Evolutionary conservation across 2,888 invertebrate species (phyloP).

Genomic region (Dynastes tityus): DNA sequence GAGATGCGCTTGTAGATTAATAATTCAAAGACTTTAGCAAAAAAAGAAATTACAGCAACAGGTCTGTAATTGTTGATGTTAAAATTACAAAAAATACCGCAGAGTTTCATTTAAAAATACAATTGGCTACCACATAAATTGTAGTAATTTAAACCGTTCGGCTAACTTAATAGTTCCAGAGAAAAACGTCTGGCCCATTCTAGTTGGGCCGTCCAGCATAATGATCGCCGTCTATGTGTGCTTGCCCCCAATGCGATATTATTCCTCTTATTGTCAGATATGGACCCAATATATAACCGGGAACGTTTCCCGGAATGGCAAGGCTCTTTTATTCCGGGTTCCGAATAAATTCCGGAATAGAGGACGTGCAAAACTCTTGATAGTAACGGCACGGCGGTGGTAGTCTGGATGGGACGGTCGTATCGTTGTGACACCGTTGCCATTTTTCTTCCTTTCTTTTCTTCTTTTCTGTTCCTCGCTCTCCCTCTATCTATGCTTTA

Average conservation of each 20-base stretch:
- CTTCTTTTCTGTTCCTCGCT: neutral
- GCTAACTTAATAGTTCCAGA: too few species aligned
- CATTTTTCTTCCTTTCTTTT: conserved; percentile 25
- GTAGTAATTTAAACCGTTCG: too few species aligned
- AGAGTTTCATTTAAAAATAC: too few species aligned
- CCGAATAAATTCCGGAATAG: conserved; percentile 61
- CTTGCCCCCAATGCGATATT: conserved; percentile 57
- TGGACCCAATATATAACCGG: conserved; percentile 59
- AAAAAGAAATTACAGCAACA: too few species aligned
- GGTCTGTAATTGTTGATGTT: too few species aligned
- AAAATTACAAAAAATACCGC: too few species aligned
- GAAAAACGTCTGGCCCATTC: too few species aligned
- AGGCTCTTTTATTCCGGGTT: conserved; percentile 61
- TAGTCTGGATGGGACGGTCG: conserved; percentile 40
- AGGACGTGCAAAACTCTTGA: conserved; percentile 64
- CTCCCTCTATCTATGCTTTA: neutral
- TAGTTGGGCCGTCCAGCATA: neutral
- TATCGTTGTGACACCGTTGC: conserved; percentile 42
- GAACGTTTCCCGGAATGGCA: conserved; percentile 61
- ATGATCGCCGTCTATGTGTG: conserved; percentile 39
- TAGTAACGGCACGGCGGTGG: conserved; percentile 50
- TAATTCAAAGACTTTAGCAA: too few species aligned
- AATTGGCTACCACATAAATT: too few species aligned
- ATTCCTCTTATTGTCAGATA: conserved; percentile 61
- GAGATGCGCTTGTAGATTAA: too few species aligned